These are phyloP conservation scores for Ataeniobius toweri DNA, from an alignment of 2,797 vertebrate genomes.

Conservation along the genomic window DNA sequence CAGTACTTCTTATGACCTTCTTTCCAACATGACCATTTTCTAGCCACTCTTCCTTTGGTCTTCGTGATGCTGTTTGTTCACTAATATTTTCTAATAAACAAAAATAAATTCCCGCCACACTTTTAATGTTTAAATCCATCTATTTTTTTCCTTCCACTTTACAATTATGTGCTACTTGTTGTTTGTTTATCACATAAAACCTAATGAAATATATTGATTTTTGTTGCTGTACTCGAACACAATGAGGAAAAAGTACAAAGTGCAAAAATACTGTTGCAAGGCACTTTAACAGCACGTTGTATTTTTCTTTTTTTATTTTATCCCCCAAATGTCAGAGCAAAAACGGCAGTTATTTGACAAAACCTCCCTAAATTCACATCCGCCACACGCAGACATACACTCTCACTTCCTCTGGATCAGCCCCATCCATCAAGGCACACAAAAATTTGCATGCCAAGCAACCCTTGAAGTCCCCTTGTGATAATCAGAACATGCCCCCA, in stretches of 20 bases:
- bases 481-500: slow-evolving; percentile 80
- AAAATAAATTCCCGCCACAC: not conserved
- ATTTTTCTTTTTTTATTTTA: slow-evolving; percentile 7
- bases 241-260: not conserved
- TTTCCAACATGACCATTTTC: not conserved
- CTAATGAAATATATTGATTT: not conserved
- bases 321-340: slow-evolving; percentile 26
- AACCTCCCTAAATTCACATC: slow-evolving; percentile 6
- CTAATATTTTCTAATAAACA: not conserved
- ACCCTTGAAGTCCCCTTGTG: slow-evolving; percentile 65
- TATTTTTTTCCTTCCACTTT: not conserved
- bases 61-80: not conserved
- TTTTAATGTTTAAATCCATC: not conserved
- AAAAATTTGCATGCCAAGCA: slow-evolving; percentile 79
- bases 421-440: slow-evolving; percentile 79
- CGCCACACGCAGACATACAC: slow-evolving; percentile 8
- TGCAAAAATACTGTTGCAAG: not conserved
- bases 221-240: not conserved
- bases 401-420: slow-evolving; percentile 63
- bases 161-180: not conserved
- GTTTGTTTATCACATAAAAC: not conserved
- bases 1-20: no score
- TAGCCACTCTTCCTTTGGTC: not conserved
- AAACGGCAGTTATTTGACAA: slow-evolving; percentile 22
- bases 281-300: not conserved